Base-by-base conservation (phyloP, 2,888 invertebrate genomes). In the Alcis repandata region DNA sequence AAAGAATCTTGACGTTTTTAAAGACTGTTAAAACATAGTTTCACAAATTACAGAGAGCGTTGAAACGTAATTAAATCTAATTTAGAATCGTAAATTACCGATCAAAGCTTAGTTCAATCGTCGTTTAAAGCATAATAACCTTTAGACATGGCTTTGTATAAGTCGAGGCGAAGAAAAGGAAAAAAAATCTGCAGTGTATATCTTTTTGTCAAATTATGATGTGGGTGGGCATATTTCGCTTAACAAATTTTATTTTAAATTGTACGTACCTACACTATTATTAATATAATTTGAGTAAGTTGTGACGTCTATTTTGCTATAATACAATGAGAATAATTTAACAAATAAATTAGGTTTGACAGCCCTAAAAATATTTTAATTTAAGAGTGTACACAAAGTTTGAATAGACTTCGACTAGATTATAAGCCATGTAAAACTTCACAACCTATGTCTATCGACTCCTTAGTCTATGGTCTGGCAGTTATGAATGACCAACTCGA, bases 401-500 rank as follows among this genome's bases (percentile, higher is more conserved):
- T n/a, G n/a, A n/a, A n/a, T n/a, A n/a, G n/a, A n/a, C n/a, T n/a
- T n/a, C n/a, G n/a, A n/a, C n/a, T n/a, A n/a, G n/a, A n/a, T n/a
- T n/a, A n/a, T n/a, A n/a, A n/a, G n/a, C n/a, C n/a, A n/a, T n/a
- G n/a, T n/a, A n/a, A n/a, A n/a, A 27, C 27, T 6, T 27, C 27
- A 41, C 17, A 8, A 45, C 38, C 48, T 20, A 43, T 68, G 57
- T 75, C 72, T 69, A 70, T 74, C 63, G 68, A 38, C 49, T 53
- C 64, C 59, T 41, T 46, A 41, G 43, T 63, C 67, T 59, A 58
- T 60, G 57, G 67, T 33, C 52, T 77, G 81, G 82, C 81, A 83
- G 85, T 85, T 89, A 91, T 89, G 89, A 89, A 89, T 88, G 88
- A 84, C 85, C 86, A 80, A 79, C 84, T 82, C 84, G 85, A 85